A percentile compares a stretch with the other conserved stretches of the same genome.
Evolutionary conservation across 1,140 invertebrate species (phyloP).

Genomic region (Hermetia illucens): DNA sequence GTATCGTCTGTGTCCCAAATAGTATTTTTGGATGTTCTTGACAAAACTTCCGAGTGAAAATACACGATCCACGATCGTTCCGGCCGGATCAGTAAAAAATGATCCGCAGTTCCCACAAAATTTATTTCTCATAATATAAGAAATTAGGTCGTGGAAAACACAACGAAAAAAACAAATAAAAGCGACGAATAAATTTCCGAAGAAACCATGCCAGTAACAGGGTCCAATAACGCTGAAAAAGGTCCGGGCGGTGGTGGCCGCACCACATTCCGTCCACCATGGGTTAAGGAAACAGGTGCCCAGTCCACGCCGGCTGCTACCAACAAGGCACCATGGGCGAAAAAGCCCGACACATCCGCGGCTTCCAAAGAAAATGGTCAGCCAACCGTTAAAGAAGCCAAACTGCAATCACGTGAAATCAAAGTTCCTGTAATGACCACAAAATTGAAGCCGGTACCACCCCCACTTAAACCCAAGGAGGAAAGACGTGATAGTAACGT

Average conservation of each 20-base stretch:
- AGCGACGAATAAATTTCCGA: no score
- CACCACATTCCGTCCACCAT: slow-evolving; percentile 61
- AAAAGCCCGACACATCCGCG: slow-evolving; percentile 24
- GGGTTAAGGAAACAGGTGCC: slow-evolving; percentile 57
- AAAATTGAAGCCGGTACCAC: slow-evolving; percentile 1
- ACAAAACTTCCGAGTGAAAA: no score
- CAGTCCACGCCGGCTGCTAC: slow-evolving; percentile 34
- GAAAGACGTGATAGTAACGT: not conserved
- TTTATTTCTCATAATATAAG: no score
- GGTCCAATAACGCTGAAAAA: no score
- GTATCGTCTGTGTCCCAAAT: no score
- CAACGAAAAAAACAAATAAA: no score
- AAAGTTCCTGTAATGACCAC: slow-evolving; percentile 7
- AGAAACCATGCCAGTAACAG: no score
- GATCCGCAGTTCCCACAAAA: no score
- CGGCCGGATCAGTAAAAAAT: no score
- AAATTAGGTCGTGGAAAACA: no score
- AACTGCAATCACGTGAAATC: slow-evolving; percentile 8
- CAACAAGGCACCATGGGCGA: slow-evolving; percentile 47
- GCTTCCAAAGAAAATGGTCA: slow-evolving; percentile 27
- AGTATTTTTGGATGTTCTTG: no score
- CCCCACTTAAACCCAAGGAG: not conserved
- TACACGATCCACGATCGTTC: no score
- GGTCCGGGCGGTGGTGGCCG: slow-evolving; percentile 33
- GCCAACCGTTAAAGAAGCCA: slow-evolving; percentile 9